A percentile compares a stretch with the other conserved stretches of the same genome.
Conservation (phyloP, 2,888 invertebrate genomes). For the Cynaeus angustus region DNA sequence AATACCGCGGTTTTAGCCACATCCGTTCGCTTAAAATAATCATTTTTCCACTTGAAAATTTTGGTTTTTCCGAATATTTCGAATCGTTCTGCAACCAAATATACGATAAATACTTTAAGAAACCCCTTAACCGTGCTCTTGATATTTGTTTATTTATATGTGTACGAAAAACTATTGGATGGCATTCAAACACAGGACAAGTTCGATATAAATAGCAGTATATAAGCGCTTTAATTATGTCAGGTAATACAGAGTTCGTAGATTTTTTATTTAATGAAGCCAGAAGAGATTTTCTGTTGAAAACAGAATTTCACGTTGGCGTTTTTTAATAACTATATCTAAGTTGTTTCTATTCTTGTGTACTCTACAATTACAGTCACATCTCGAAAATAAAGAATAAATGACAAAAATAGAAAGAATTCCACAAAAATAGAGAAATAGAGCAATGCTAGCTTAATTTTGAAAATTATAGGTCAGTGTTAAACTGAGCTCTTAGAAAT, state of each 20-base stretch:
- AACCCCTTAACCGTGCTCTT: slow-evolving; percentile 23
- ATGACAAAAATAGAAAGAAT: too few relatives aligned
- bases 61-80: not conserved
- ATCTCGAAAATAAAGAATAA: too few relatives aligned
- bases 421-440: too few relatives aligned
- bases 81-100: slow-evolving; percentile 23
- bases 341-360: too few relatives aligned
- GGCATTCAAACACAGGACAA: slow-evolving; percentile 50
- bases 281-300: too few relatives aligned
- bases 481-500: too few relatives aligned
- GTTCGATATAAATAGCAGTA: slow-evolving; percentile 50
- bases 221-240: slow-evolving; percentile 33
- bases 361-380: too few relatives aligned
- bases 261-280: not conserved
- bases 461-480: too few relatives aligned
- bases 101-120: slow-evolving; percentile 15
- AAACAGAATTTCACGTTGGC: too few relatives aligned
- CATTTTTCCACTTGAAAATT: not conserved
- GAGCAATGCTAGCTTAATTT: too few relatives aligned
- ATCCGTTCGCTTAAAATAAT: slow-evolving; percentile 1
- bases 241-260: slow-evolving; percentile 25
- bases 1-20: not conserved
- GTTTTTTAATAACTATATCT: too few relatives aligned
- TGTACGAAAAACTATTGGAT: slow-evolving; percentile 48
- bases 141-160: slow-evolving; percentile 51